These are phyloP conservation scores for Trissonchulus latispiculum DNA, from an alignment of 2,888 invertebrate species.

Conservation along the genomic window DNA sequence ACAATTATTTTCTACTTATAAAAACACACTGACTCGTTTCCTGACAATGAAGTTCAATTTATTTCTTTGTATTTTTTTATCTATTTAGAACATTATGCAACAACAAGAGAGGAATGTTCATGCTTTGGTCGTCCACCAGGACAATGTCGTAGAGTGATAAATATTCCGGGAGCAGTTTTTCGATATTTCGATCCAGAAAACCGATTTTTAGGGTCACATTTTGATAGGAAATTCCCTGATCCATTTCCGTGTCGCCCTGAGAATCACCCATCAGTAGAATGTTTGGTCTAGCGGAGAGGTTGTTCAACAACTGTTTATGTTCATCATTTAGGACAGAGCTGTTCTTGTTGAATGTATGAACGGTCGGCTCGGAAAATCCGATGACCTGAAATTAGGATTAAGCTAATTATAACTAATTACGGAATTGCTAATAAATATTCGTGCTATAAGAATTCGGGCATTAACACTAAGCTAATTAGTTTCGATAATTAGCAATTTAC, in stretches of 20 bases:
- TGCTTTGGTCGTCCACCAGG: slow-evolving; percentile 73
- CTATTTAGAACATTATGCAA: too few species aligned
- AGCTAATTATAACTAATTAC: too few species aligned
- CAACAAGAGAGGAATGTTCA: slow-evolving; percentile 45
- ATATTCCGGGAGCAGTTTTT: slow-evolving; percentile 52
- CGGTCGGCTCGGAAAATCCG: neutral
- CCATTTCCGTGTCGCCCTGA: neutral
- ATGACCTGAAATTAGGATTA: too few species aligned
- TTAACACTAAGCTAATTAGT: too few species aligned
- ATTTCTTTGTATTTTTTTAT: too few species aligned
- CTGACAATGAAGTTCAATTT: too few species aligned
- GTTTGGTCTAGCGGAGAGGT: neutral
- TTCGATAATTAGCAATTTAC: too few species aligned
- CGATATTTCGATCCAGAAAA: slow-evolving; percentile 36
- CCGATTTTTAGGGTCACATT: neutral
- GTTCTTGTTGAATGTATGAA: neutral
- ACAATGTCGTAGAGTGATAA: slow-evolving; percentile 78
- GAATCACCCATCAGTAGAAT: neutral
- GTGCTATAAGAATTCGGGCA: too few species aligned
- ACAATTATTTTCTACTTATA: too few species aligned
- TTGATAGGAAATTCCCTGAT: neutral
- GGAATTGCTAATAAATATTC: too few species aligned
- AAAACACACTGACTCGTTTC: too few species aligned
- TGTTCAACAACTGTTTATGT: neutral
- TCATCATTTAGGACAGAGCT: neutral